A percentile compares a stretch with the other conserved stretches of the same genome.
These are phyloP conservation scores for Drosophila carrolli DNA, from an alignment of 1,140 invertebrate genomes.

Conservation along the genomic window DNA sequence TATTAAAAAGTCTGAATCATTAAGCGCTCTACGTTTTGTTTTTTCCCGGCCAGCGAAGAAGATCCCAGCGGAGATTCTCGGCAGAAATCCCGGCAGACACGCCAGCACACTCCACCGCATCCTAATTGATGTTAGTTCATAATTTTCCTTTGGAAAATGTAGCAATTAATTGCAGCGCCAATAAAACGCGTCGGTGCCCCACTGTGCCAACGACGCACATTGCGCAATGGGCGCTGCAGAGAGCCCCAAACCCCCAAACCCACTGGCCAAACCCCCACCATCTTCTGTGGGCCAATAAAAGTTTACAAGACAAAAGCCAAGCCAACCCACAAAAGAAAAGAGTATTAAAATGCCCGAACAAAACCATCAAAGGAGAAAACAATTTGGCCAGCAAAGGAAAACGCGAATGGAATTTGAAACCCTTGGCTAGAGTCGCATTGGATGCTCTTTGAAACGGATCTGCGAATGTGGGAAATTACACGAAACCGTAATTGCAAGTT, in stretches of 20 bases:
- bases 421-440: slow-evolving; percentile 19
- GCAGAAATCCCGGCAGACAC: slow-evolving; percentile 2
- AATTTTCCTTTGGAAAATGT: slow-evolving; percentile 83
- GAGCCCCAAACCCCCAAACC: slow-evolving; percentile 16
- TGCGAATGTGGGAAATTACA: slow-evolving; percentile 15
- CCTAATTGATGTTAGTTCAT: slow-evolving; percentile 83
- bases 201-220: slow-evolving; percentile 75
- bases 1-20: slow-evolving; percentile 82
- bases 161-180: slow-evolving; percentile 82
- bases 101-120: slow-evolving; percentile 33
- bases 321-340: slow-evolving; percentile 9
- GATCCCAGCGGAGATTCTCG: slow-evolving; percentile 11
- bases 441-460: slow-evolving; percentile 36
- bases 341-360: slow-evolving; percentile 14
- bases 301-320: slow-evolving; percentile 72
- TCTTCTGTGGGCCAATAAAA: slow-evolving; percentile 66
- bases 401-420: slow-evolving; percentile 26
- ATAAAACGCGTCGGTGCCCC: slow-evolving; percentile 79
- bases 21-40: slow-evolving; percentile 58
- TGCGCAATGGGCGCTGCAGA: slow-evolving; percentile 70
- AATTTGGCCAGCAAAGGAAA: slow-evolving; percentile 33
- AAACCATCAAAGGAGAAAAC: slow-evolving; percentile 41
- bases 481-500: slow-evolving; percentile 17
- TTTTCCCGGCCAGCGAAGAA: slow-evolving; percentile 34
- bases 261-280: slow-evolving; percentile 2